phyloP scores from a whole-genome alignment of 2,888 invertebrate genomes.

The Melangyna quadrimaculata region DNA sequence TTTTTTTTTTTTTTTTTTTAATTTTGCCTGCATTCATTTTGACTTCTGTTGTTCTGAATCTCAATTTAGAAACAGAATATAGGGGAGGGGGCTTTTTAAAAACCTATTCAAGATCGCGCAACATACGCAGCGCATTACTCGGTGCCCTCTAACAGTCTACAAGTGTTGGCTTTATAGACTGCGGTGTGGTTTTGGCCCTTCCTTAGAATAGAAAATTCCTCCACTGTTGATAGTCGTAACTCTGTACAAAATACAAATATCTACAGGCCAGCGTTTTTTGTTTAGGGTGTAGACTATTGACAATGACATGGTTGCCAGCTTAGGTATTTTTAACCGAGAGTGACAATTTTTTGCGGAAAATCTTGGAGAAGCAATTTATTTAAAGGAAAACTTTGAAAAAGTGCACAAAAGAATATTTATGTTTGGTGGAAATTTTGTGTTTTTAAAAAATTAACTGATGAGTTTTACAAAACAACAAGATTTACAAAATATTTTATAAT shows the following conservation, averaged over 20 bases:
- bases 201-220: conserved; percentile 19
- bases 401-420: too few species aligned
- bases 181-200: conserved; percentile 17
- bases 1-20: neutral
- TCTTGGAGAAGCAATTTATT: too few species aligned
- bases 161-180: neutral
- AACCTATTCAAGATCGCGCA: conserved; percentile 32
- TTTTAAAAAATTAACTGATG: too few species aligned
- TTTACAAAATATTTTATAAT: too few species aligned
- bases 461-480: too few species aligned
- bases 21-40: conserved; percentile 18
- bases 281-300: neutral
- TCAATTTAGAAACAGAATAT: neutral
- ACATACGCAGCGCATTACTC: conserved; percentile 24
- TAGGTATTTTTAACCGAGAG: too few species aligned
- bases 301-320: neutral
- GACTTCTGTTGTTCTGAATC: conserved; percentile 4
- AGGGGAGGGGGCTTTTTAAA: neutral
- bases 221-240: neutral
- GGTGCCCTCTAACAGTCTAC: neutral
- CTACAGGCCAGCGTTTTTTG: neutral
- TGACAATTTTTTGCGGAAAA: too few species aligned
- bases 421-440: too few species aligned
- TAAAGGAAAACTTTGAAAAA: too few species aligned
- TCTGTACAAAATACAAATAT: neutral